Percentiles rank a stretch among this genome's conserved stretches.
Conservation (phyloP, 2,797 vertebrate genomes). For the Cichlasoma orientale region DNA sequence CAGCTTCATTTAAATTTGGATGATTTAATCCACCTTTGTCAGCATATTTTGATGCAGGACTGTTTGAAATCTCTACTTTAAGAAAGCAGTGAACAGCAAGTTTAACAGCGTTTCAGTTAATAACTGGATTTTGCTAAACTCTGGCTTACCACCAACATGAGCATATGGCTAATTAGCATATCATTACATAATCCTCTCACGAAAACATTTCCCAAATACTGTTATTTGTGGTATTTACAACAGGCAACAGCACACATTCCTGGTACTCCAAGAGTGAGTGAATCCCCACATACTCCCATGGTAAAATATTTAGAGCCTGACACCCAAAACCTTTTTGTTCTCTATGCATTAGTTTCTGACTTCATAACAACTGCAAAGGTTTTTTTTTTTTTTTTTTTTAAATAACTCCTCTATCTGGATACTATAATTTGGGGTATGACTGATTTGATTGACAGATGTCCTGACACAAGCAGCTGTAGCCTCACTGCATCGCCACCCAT, state of each 20-base stretch:
- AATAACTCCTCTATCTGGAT: neutral
- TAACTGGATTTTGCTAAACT: neutral
- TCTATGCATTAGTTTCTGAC: neutral
- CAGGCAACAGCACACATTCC: neutral
- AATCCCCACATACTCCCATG: neutral
- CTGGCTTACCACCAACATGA: neutral
- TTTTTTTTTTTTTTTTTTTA: neutral
- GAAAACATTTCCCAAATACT: neutral
- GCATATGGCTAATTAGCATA: neutral
- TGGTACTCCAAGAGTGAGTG: neutral
- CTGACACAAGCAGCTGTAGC: neutral
- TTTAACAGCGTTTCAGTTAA: neutral
- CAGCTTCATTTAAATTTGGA: neutral
- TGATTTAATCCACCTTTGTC: neutral
- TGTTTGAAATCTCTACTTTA: neutral
- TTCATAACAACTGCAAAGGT: neutral
- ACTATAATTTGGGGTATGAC: neutral
- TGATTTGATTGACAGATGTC: neutral
- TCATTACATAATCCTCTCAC: neutral
- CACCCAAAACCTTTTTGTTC: neutral
- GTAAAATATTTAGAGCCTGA: neutral
- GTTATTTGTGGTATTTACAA: neutral
- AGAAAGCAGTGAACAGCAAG: neutral
- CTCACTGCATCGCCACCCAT: neutral
- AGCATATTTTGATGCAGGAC: neutral